Conservation (phyloP, 2,888 invertebrate genomes). For the Eledone cirrhosa region DNA sequence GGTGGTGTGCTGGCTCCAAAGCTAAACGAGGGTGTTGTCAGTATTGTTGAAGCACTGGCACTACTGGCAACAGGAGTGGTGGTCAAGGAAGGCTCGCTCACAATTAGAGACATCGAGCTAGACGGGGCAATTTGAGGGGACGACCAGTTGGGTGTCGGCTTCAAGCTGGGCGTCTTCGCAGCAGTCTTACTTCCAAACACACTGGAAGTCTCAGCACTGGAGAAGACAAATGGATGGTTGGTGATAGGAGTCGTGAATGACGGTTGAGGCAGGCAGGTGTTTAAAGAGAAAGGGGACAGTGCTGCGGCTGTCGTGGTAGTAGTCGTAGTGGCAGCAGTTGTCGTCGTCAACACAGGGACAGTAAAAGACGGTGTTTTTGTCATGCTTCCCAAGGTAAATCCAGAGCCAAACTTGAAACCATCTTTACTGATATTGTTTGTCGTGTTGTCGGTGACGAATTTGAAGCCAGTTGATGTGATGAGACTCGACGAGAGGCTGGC, state of each 20-base stretch:
- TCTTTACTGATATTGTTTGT: constrained; percentile 25
- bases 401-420: constrained; percentile 32
- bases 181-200: neutral
- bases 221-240: constrained; percentile 30
- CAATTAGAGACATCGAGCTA: too few species aligned
- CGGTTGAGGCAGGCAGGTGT: constrained; percentile 31
- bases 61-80: too few species aligned
- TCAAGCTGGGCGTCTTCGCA: neutral
- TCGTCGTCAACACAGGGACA: too few species aligned
- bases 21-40: too few species aligned
- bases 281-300: constrained; percentile 38
- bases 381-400: too few species aligned
- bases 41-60: too few species aligned
- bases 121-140: too few species aligned
- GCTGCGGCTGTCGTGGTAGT: constrained; percentile 16
- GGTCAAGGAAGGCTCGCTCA: too few species aligned
- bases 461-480: constrained; percentile 29
- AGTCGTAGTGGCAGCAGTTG: constrained; percentile 32
- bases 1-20: too few species aligned
- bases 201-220: neutral
- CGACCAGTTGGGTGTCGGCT: neutral
- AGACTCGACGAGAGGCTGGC: constrained; percentile 13
- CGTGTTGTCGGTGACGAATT: constrained; percentile 29
- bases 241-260: constrained; percentile 20
- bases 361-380: too few species aligned